phyloP scores from a whole-genome alignment of 1,140 invertebrate genomes.

The Drosophila tsacasi region DNA sequence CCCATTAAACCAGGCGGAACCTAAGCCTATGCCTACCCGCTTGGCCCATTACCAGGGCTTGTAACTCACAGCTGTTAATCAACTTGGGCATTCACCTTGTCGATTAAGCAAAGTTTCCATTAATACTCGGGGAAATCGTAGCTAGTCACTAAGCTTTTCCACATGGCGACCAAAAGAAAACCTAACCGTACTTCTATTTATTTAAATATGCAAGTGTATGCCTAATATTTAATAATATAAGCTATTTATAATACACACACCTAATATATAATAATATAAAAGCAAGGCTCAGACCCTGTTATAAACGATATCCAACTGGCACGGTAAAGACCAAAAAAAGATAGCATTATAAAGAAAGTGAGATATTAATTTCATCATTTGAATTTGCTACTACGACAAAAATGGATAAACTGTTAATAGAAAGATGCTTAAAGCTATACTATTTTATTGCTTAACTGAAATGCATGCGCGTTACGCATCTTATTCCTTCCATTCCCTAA shows the following conservation, averaged over 20 bases:
- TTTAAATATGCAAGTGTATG: background rate
- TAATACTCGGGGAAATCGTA: background rate
- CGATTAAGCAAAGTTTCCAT: background rate
- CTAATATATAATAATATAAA: background rate
- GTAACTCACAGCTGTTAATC: slow-evolving; percentile 21
- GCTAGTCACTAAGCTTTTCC: background rate
- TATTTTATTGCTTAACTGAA: no score
- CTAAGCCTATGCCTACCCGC: background rate
- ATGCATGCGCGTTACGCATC: no score
- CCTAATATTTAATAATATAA: background rate
- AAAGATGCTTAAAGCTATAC: no score
- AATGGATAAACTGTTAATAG: no score
- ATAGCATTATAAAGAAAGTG: no score
- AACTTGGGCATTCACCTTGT: background rate
- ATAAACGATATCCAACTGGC: no score
- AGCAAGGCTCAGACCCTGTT: background rate
- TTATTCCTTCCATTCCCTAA: background rate
- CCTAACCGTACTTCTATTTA: background rate
- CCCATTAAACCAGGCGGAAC: slow-evolving; percentile 25
- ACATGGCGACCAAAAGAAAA: background rate
- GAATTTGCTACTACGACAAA: no score
- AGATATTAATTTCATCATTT: no score
- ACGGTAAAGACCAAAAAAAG: background rate
- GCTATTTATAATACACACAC: no score
- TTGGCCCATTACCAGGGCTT: slow-evolving; percentile 19